These are phyloP conservation scores for Tigriopus californicus DNA, from an alignment of 2,888 invertebrate genomes.

Conservation along the genomic window DNA sequence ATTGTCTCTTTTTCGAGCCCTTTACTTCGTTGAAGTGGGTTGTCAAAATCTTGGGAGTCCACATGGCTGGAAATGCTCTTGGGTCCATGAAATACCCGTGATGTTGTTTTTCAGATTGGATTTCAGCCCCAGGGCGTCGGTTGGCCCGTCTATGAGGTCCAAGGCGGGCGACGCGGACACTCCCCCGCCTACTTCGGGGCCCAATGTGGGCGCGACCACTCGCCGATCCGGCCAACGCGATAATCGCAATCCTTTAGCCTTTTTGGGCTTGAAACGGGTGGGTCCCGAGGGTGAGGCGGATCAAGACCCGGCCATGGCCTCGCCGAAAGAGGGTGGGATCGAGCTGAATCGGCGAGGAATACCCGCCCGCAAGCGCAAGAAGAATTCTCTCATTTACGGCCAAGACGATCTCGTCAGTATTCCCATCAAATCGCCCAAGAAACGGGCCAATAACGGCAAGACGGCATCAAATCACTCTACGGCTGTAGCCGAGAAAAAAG, in stretches of 20 bases:
- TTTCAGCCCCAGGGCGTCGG: too few species aligned
- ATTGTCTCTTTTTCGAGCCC: too few species aligned
- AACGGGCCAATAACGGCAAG: not conserved
- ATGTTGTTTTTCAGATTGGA: too few species aligned
- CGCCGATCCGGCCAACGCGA: too few species aligned
- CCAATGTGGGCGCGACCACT: too few species aligned
- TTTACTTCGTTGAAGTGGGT: too few species aligned
- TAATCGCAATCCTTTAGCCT: slow-evolving; percentile 1
- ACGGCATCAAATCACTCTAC: not conserved
- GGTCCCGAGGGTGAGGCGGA: slow-evolving; percentile 37
- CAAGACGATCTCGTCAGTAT: slow-evolving; percentile 12
- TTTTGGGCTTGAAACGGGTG: slow-evolving; percentile 53
- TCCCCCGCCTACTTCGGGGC: too few species aligned
- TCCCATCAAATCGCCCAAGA: slow-evolving; percentile 7
- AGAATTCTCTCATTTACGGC: slow-evolving; percentile 13
- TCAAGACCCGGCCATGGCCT: not conserved
- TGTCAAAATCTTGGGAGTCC: too few species aligned
- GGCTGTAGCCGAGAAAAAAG: not conserved
- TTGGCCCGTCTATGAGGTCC: too few species aligned
- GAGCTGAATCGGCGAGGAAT: slow-evolving; percentile 5
- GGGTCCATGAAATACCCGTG: too few species aligned
- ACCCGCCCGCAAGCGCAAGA: slow-evolving; percentile 14
- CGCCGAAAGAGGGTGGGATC: not conserved
- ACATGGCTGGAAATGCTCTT: too few species aligned
- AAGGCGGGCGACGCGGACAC: too few species aligned